Conservation (phyloP, 2,888 invertebrate genomes). For the Meghimatium bilineatum region DNA sequence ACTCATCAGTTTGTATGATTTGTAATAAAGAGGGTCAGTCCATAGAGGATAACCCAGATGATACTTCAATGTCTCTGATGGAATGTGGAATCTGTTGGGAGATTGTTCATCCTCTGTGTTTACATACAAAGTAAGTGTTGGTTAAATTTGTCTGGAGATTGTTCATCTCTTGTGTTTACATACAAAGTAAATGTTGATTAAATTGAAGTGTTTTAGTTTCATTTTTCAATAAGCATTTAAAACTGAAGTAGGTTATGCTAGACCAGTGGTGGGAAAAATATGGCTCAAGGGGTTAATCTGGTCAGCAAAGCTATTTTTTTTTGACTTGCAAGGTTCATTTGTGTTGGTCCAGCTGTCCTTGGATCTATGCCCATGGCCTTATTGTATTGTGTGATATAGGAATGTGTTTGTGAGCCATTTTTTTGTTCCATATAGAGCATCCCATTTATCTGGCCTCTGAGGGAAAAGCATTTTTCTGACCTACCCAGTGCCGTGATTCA, state of each 20-base stretch:
- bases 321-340: no score
- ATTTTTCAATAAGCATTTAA: no score
- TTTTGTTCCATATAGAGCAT: no score
- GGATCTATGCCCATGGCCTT: no score
- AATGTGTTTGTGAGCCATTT: no score
- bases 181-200: conserved; percentile 54
- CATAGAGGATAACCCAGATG: conserved; percentile 69
- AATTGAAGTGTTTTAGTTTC: no score
- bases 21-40: conserved; percentile 85
- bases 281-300: not conserved
- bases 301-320: no score
- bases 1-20: conserved; percentile 92
- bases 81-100: conserved; percentile 97
- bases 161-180: not conserved
- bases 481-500: no score
- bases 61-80: conserved; percentile 83
- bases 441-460: no score
- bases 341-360: no score
- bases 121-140: conserved; percentile 70
- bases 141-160: not conserved
- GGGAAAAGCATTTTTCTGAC: no score
- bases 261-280: not conserved
- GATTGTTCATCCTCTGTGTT: conserved; percentile 93
- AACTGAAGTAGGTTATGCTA: not conserved
- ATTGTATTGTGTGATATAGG: no score